phyloP scores from a whole-genome alignment of 2,113 vertebrate species.

The Galemys pyrenaicus region DNA sequence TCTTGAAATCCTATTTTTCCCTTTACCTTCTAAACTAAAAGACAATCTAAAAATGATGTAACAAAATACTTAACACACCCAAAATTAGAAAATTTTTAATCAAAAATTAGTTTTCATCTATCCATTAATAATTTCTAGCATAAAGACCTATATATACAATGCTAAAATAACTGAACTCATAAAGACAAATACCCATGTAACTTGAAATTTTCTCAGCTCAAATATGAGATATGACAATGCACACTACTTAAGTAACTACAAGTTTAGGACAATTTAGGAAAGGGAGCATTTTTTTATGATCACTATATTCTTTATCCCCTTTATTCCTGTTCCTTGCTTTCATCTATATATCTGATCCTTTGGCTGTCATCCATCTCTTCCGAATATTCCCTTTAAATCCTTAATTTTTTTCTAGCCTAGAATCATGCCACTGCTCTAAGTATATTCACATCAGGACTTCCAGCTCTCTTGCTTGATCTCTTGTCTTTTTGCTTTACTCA shows the following conservation, averaged over 20 bases:
- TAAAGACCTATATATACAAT: neutral
- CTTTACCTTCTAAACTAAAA: neutral
- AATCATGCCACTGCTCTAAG: no score
- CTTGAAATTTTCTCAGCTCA: neutral
- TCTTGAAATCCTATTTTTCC: neutral
- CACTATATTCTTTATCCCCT: neutral
- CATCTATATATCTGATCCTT: neutral
- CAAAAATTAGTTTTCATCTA: neutral
- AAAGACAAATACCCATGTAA: neutral
- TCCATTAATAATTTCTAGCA: neutral
- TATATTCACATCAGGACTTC: no score
- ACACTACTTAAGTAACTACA: neutral
- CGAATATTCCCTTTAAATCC: neutral
- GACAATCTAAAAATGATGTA: conserved; percentile 8
- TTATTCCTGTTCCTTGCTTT: neutral
- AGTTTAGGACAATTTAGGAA: neutral
- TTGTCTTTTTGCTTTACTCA: neutral
- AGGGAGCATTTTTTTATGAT: neutral
- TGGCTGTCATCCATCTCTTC: neutral
- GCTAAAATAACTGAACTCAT: neutral
- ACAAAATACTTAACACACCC: neutral
- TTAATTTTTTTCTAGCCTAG: neutral
- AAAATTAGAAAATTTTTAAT: neutral
- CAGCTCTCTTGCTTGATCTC: neutral
- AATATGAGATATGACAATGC: neutral